Percentiles rank a stretch among this genome's conserved stretches.
These are phyloP conservation scores for Galemys pyrenaicus DNA, from an alignment of 2,113 vertebrate genomes.

Conservation along the genomic window DNA sequence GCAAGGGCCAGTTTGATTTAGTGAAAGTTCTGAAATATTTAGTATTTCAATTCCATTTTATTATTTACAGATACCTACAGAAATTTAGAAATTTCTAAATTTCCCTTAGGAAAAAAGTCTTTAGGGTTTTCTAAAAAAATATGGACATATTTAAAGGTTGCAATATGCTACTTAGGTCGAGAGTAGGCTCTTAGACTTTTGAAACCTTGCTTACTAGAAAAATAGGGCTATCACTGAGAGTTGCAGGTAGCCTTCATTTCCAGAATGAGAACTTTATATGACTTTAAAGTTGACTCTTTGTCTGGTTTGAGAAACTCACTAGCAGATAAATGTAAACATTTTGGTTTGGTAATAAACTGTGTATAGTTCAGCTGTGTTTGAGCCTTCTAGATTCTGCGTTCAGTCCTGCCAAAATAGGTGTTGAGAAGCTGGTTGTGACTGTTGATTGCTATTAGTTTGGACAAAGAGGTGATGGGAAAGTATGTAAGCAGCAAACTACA, in stretches of 20 bases:
- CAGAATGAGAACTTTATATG: background rate
- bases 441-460: background rate
- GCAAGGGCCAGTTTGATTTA: constrained; percentile 1
- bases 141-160: background rate
- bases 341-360: constrained; percentile 8
- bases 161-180: background rate
- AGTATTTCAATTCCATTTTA: background rate
- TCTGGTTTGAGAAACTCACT: constrained; percentile 15
- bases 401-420: background rate
- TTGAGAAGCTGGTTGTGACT: background rate
- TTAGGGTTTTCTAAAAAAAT: background rate
- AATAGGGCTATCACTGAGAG: constrained; percentile 6
- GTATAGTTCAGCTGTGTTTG: background rate
- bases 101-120: background rate
- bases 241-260: background rate
- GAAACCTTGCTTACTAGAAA: constrained; percentile 24
- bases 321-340: constrained; percentile 6
- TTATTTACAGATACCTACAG: background rate
- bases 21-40: constrained; percentile 39
- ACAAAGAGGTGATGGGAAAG: background rate
- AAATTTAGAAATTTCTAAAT: background rate
- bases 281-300: background rate
- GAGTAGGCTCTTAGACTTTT: background rate
- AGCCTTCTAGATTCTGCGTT: background rate
- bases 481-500: background rate